Evolutionary conservation across 2,113 vertebrate species (phyloP).

Genomic region (Emberiza fucata): DNA sequence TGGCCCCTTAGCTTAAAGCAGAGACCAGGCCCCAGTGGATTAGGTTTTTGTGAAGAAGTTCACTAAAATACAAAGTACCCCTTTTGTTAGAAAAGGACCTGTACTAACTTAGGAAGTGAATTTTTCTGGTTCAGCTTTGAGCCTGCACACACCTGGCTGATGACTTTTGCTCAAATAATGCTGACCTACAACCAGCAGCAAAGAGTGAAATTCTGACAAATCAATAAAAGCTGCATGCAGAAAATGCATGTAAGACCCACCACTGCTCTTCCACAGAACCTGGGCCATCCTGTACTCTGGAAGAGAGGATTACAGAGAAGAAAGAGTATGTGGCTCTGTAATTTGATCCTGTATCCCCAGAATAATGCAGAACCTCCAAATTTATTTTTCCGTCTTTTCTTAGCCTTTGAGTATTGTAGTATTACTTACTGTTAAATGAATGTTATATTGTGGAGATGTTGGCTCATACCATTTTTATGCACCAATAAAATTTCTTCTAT

Average conservation of each 20-base stretch:
- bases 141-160: not conserved
- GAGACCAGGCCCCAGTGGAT: not conserved
- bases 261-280: not conserved
- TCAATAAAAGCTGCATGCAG: not conserved
- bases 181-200: not conserved
- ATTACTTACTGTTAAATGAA: not conserved
- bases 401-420: not conserved
- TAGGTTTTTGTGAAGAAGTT: not conserved
- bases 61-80: not conserved
- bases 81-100: not conserved
- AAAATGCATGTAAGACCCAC: not conserved
- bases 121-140: not conserved
- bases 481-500: not conserved
- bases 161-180: not conserved
- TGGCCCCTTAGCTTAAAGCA: not conserved
- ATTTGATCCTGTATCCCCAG: not conserved
- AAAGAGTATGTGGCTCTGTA: not conserved
- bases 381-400: not conserved
- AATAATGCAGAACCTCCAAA: not conserved
- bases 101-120: not conserved
- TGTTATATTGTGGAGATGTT: not conserved
- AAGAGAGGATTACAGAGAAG: not conserved
- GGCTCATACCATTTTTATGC: not conserved
- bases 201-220: not conserved
- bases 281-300: not conserved